These are phyloP conservation scores for Artemia sinica DNA, from an alignment of 2,888 invertebrate species.

Conservation along the genomic window DNA sequence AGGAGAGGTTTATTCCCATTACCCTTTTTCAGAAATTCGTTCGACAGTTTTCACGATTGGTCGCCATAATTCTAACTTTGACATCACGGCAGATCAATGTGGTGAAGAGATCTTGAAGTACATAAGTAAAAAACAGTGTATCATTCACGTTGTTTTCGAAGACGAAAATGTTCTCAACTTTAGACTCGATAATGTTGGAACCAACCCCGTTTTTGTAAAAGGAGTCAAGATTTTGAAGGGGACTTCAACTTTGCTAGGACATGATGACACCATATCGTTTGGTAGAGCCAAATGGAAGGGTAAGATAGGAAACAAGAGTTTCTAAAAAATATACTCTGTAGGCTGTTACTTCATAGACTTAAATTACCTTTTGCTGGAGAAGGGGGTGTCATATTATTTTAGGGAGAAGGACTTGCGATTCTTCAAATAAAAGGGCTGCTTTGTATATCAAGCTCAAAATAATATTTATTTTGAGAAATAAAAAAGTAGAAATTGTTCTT, in stretches of 20 bases:
- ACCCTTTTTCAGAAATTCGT: not conserved
- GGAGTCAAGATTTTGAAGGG: not conserved
- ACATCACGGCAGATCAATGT: conserved; percentile 1
- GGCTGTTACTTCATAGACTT: too few relatives aligned
- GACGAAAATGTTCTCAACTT: not conserved
- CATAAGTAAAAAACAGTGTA: not conserved
- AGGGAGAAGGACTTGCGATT: too few relatives aligned
- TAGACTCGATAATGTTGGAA: conserved; percentile 1
- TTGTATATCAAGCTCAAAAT: too few relatives aligned
- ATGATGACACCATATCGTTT: conserved; percentile 9
- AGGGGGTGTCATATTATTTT: too few relatives aligned
- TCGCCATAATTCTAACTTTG: not conserved
- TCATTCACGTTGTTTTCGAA: not conserved
- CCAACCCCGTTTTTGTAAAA: conserved; percentile 9
- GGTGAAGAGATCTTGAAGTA: conserved; percentile 5
- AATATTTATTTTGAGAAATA: too few relatives aligned
- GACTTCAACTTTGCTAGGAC: not conserved
- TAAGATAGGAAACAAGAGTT: not conserved
- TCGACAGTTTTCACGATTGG: not conserved
- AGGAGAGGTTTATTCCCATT: too few relatives aligned
- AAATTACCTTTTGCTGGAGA: too few relatives aligned
- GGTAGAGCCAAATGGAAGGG: not conserved
- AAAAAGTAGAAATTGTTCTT: too few relatives aligned
- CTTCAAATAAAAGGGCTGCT: too few relatives aligned
- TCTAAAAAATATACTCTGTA: too few relatives aligned